Base-by-base conservation (phyloP, 2,113 vertebrate genomes). In the Melanocharis versteri region DNA sequence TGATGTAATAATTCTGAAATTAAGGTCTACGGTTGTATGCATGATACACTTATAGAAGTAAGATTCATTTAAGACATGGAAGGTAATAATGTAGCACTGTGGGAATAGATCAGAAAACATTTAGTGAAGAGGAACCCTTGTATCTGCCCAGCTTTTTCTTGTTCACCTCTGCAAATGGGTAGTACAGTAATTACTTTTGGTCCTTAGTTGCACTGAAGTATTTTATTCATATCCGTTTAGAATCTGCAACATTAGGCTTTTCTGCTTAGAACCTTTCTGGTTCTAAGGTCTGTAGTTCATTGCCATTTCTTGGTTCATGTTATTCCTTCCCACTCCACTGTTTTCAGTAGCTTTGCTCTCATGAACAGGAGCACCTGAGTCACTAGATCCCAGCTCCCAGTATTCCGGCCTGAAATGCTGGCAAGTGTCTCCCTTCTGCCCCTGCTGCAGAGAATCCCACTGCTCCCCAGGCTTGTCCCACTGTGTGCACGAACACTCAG, bases 1-100 rank as follows among this genome's bases (percentile, higher is more conserved):
- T 54, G 26, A 75, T 54, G 35, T 54, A 91, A 21, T 45, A 64
- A 78, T 78, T 84, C 61, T 85, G 70, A 75, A 91, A 72, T 47
- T 17, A 75, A 28, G 12, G 48, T 66, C 28, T 70, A 45, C 19
- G 50, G 17, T 2, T 83, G 39, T 27, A 48, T 42, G 15, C 6
- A 15, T 10, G 13, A 53, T 42, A 37, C 35, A 70, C 16, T 28
- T 65, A 19, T 2, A 70, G 13, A 61, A 69, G 17, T 50, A 48
- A 44, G 1, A 2, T 28, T 84, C 0, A 27, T 81, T 80, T 83
- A 78, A 87, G 31, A 48, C 57, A 13, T 81, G 39, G 39, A 81
- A 87, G 28, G n/a, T 84, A 61, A 50, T 54, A 88, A 33, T 33
- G 40, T 31, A 64, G 26, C 22, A n/a, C 45, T 40, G 21, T 54